A percentile compares a stretch with the other conserved stretches of the same genome.
phyloP scores from a whole-genome alignment of 2,888 invertebrate species.

The Noctua janthina region DNA sequence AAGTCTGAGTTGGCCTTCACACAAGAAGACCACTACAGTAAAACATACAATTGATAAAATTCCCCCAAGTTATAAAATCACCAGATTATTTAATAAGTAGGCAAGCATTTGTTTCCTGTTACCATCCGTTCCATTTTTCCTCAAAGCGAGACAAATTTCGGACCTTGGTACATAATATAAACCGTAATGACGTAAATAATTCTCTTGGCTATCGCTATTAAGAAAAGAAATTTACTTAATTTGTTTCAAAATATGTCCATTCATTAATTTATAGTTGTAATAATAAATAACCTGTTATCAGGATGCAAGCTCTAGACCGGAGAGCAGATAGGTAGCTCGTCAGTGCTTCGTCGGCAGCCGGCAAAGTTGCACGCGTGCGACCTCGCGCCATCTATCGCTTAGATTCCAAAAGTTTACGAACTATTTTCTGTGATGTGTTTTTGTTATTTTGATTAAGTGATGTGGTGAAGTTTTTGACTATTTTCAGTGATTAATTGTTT shows the following conservation, averaged over 20 bases:
- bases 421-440: slow-evolving; percentile 35
- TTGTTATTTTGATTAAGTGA: slow-evolving; percentile 46
- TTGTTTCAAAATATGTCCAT: slow-evolving; percentile 16
- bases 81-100: neutral
- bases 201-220: slow-evolving; percentile 5
- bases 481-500: slow-evolving; percentile 28
- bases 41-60: neutral
- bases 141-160: neutral
- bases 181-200: neutral
- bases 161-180: neutral
- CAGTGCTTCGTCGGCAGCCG: slow-evolving; percentile 50
- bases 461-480: slow-evolving; percentile 32
- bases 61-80: neutral
- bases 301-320: slow-evolving; percentile 5
- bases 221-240: slow-evolving; percentile 25
- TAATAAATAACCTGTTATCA: slow-evolving; percentile 41
- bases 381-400: slow-evolving; percentile 12
- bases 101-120: neutral
- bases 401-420: slow-evolving; percentile 58
- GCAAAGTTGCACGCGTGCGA: slow-evolving; percentile 35
- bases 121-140: slow-evolving; percentile 9
- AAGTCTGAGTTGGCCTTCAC: neutral
- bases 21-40: neutral
- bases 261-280: slow-evolving; percentile 12
- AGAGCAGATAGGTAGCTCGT: neutral